These are phyloP conservation scores for Stichodactyla helianthus DNA, from an alignment of 64 coral and sea anemone species.

Conservation along the genomic window DNA sequence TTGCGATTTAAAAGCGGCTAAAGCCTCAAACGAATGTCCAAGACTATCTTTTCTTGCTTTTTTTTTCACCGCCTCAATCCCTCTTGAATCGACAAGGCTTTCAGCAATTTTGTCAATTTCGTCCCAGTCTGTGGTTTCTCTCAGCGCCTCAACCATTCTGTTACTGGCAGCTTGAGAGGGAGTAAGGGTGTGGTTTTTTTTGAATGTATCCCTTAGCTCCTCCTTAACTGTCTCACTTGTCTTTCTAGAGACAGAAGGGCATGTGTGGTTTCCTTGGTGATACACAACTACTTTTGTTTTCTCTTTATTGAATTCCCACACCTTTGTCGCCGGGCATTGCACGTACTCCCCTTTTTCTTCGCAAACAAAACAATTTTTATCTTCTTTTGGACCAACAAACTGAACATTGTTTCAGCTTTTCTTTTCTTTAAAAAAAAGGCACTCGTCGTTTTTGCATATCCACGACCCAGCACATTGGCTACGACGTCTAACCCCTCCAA, in stretches of 20 bases:
- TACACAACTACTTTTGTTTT: background rate
- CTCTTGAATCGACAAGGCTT: slow-evolving; percentile 18
- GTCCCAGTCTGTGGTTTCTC: slow-evolving; percentile 24
- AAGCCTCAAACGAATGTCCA: slow-evolving; percentile 48
- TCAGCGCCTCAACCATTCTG: slow-evolving; percentile 27
- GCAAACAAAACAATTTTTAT: background rate
- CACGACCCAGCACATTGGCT: background rate
- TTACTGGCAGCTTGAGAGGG: slow-evolving; percentile 27
- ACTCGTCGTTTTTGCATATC: background rate
- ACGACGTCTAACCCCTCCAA: slow-evolving; percentile 31
- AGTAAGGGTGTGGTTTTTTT: slow-evolving; percentile 21
- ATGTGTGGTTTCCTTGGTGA: background rate
- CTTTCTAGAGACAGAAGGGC: slow-evolving; percentile 12
- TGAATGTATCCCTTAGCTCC: slow-evolving; percentile 23
- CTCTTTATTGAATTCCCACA: background rate
- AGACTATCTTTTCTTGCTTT: slow-evolving; percentile 22
- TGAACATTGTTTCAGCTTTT: background rate
- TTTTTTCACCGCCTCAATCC: slow-evolving; percentile 19
- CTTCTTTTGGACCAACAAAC: background rate
- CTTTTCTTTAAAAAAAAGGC: background rate
- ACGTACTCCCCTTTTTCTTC: background rate
- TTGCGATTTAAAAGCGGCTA: slow-evolving; percentile 23
- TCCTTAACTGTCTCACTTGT: background rate
- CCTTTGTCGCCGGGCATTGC: background rate
- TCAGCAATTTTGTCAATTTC: slow-evolving; percentile 34